Conservation (phyloP, 2,797 vertebrate genomes). For the Galagoides demidoff region DNA sequence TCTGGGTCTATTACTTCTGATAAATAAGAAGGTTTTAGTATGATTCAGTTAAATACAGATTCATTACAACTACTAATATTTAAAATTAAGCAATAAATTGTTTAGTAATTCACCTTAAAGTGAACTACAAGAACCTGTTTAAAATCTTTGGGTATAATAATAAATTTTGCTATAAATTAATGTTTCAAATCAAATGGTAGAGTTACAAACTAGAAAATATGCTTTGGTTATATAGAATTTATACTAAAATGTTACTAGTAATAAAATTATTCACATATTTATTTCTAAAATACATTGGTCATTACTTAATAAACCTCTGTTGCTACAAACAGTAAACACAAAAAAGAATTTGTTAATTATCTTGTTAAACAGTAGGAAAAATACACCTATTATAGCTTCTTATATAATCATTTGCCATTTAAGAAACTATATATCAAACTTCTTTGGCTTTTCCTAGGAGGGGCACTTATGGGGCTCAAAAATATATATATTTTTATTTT, state of each 20-base stretch:
- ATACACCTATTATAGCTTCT: constrained; percentile 39
- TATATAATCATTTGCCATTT: constrained; percentile 59
- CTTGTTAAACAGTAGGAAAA: constrained; percentile 65
- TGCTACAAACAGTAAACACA: constrained; percentile 38
- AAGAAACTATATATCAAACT: constrained; percentile 65
- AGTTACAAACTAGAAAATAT: neutral
- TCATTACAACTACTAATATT: constrained; percentile 17
- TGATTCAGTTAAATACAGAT: constrained; percentile 51
- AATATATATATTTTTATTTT: constrained; percentile 48
- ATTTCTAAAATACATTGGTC: constrained; percentile 24
- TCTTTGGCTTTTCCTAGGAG: constrained; percentile 56
- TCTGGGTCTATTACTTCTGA: neutral
- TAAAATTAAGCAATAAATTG: constrained; percentile 41
- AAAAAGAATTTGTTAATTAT: constrained; percentile 66
- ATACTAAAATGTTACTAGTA: constrained; percentile 19
- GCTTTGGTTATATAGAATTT: neutral
- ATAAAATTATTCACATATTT: constrained; percentile 26
- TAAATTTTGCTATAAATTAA: constrained; percentile 18
- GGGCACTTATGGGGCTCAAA: constrained; percentile 29
- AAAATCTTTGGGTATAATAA: constrained; percentile 21
- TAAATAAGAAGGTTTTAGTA: constrained; percentile 25
- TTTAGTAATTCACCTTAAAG: constrained; percentile 18
- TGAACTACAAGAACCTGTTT: neutral
- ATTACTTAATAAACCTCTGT: constrained; percentile 55
- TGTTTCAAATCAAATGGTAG: constrained; percentile 39